Evolutionary conservation across 2,113 vertebrate genomes (phyloP).

Genomic region (Rattus rattus): DNA sequence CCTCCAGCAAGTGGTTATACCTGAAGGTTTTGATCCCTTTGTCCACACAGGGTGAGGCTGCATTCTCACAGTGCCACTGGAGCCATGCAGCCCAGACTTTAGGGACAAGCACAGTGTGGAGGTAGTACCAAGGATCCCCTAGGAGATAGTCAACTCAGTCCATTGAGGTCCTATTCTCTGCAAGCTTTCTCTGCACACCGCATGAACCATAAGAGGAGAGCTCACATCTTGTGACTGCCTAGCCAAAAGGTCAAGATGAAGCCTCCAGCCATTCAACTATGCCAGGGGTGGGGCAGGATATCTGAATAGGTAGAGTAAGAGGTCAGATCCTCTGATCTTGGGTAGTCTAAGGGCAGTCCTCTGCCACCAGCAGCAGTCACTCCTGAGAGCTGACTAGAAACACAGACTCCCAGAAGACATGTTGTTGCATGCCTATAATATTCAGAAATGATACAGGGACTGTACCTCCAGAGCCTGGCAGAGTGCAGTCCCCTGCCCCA

Average conservation of each 20-base stretch:
- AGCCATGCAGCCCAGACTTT: background rate
- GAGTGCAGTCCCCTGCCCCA: background rate
- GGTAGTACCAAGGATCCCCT: accelerated
- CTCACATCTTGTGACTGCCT: background rate
- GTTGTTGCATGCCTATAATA: background rate
- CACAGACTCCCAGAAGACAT: background rate
- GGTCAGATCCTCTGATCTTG: background rate
- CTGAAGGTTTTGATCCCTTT: background rate
- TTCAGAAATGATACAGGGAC: background rate
- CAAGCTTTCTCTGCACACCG: background rate
- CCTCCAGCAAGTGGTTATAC: background rate
- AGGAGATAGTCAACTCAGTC: background rate
- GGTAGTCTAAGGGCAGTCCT: background rate
- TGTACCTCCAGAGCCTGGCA: background rate
- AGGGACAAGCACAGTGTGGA: background rate
- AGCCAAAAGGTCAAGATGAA: background rate
- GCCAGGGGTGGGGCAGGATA: background rate
- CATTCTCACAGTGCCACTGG: background rate
- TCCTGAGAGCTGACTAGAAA: background rate
- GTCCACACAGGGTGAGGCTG: background rate
- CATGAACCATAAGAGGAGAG: background rate
- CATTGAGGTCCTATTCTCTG: background rate
- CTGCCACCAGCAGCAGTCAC: background rate
- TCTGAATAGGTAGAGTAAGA: no score
- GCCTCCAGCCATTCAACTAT: background rate